A percentile compares a stretch with the other conserved stretches of the same genome.
These are phyloP conservation scores for Mycetomoellerius zeteki DNA, from an alignment of 1,140 invertebrate species.

Conservation along the genomic window DNA sequence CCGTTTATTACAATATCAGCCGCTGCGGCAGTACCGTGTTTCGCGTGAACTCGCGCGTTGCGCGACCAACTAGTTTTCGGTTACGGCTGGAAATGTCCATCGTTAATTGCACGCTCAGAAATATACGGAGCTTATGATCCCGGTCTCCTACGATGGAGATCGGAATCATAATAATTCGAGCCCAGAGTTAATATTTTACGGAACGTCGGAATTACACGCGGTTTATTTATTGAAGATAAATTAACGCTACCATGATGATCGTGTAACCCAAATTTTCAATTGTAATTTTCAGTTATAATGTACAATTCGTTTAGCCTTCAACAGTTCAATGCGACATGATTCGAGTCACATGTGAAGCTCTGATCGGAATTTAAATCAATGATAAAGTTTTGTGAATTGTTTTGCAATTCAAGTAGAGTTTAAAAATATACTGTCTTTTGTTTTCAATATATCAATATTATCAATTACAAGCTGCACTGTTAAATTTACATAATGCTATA, in stretches of 20 bases:
- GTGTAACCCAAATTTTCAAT: not conserved
- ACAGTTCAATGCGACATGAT: not conserved
- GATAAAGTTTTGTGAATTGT: not conserved
- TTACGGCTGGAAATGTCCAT: not conserved
- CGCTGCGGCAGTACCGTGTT: conserved; percentile 46
- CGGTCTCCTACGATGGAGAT: not conserved
- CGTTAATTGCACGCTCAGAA: conserved; percentile 21
- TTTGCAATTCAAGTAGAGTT: not conserved
- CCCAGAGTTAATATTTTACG: not conserved
- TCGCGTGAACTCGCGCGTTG: conserved; percentile 32
- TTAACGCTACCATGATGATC: not conserved
- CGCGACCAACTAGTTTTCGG: conserved; percentile 24
- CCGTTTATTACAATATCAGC: conserved; percentile 83
- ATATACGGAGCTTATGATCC: not conserved
- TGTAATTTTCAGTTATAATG: not conserved
- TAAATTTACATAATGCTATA: too few species aligned
- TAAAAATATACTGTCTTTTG: too few species aligned
- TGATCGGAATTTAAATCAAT: too few species aligned
- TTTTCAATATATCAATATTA: not conserved
- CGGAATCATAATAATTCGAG: not conserved
- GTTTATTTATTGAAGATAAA: conserved; percentile 2
- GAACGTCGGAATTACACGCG: not conserved
- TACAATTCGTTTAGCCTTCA: not conserved
- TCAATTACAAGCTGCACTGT: not conserved
- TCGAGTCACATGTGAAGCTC: not conserved